Conservation (phyloP, 1,140 invertebrate species). For the Drosophila athabasca region DNA sequence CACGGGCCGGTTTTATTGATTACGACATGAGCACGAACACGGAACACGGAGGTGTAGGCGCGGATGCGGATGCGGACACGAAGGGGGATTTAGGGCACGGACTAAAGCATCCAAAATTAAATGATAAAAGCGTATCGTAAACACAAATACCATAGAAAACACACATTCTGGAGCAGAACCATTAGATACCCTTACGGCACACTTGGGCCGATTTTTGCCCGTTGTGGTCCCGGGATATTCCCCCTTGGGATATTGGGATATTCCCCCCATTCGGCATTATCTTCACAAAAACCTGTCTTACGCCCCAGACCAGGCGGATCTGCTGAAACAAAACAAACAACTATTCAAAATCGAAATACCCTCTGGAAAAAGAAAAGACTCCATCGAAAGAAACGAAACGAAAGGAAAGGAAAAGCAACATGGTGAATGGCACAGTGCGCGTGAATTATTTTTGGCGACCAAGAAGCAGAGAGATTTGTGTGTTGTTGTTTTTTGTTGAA, state of each 20-base stretch:
- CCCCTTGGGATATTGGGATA: no score
- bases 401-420: no score
- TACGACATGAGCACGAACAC: slow-evolving; percentile 45
- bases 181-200: no score
- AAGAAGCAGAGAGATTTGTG: slow-evolving; percentile 26
- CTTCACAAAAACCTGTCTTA: no score
- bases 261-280: no score
- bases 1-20: slow-evolving; percentile 69
- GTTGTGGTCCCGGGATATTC: no score
- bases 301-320: no score
- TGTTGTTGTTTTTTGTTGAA: slow-evolving; percentile 24
- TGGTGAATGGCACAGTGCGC: slow-evolving; percentile 42
- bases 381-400: no score
- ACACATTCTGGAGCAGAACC: no score
- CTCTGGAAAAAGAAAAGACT: not conserved
- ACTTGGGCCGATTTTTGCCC: no score
- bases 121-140: slow-evolving; percentile 62
- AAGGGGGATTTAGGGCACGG: not conserved
- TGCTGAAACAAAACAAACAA: no score
- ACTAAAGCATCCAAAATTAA: slow-evolving; percentile 68
- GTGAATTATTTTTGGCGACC: slow-evolving; percentile 68
- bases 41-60: not conserved
- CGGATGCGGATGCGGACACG: not conserved
- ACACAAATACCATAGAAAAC: slow-evolving; percentile 28
- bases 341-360: no score